Conservation (phyloP, 2,888 invertebrate genomes). For the Cephus pulcher region DNA sequence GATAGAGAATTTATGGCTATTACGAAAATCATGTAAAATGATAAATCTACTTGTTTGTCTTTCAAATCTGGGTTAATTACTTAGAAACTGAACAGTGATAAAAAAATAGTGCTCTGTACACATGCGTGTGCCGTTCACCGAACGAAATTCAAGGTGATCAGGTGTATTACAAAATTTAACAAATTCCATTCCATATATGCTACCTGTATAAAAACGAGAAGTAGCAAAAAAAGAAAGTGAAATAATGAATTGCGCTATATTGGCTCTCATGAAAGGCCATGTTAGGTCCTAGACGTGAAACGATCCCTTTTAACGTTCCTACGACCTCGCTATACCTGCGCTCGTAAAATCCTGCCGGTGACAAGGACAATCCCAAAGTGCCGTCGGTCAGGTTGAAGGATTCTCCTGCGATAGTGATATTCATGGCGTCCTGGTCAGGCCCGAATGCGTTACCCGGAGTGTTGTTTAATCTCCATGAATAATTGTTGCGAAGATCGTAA, state of each 20-base stretch:
- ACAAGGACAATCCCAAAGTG: conserved; percentile 61
- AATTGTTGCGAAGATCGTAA: conserved; percentile 50
- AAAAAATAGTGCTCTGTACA: background rate
- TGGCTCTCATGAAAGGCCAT: background rate
- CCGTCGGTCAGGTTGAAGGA: conserved; percentile 59
- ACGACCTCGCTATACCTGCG: conserved; percentile 43
- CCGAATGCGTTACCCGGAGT: conserved; percentile 62
- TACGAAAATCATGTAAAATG: background rate
- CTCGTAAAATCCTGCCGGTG: conserved; percentile 55
- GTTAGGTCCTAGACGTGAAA: background rate
- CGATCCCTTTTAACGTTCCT: background rate
- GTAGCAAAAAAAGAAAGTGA: background rate
- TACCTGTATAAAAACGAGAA: background rate
- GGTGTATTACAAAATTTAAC: background rate
- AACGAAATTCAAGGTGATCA: background rate
- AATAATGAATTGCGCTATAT: background rate
- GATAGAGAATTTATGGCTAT: background rate
- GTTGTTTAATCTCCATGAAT: conserved; percentile 61
- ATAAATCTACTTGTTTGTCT: background rate
- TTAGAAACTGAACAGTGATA: background rate
- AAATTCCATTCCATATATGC: background rate
- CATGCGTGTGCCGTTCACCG: background rate
- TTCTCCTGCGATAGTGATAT: conserved; percentile 60
- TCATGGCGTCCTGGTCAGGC: conserved; percentile 56
- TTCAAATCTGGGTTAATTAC: background rate